Evolutionary conservation across 2,888 invertebrate species (phyloP).

Genomic region (Lysandra bellargus): DNA sequence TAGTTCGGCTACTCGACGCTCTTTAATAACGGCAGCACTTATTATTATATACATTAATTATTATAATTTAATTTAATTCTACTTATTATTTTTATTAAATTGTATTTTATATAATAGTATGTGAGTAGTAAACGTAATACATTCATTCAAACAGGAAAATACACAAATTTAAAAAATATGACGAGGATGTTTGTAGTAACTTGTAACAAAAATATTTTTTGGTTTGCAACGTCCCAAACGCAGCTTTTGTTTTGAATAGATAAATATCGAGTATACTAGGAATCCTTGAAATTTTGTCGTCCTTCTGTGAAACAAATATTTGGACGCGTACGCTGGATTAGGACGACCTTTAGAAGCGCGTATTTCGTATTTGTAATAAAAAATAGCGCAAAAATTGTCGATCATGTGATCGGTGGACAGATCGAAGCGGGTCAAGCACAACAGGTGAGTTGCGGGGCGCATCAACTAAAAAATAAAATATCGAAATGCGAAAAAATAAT

Average conservation of each 20-base stretch:
- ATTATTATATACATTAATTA: not conserved
- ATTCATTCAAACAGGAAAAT: not conserved
- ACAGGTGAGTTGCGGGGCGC: slow-evolving; percentile 77
- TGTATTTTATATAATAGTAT: not conserved
- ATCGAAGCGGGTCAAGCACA: slow-evolving; percentile 80
- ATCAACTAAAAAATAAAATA: slow-evolving; percentile 82
- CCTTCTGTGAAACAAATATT: not conserved
- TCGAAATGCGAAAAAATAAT: slow-evolving; percentile 81
- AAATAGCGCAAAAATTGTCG: slow-evolving; percentile 65
- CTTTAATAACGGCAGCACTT: slow-evolving; percentile 58
- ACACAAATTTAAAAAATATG: not conserved
- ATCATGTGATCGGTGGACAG: slow-evolving; percentile 74
- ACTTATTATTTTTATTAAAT: not conserved
- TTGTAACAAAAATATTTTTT: not conserved
- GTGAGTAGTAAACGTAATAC: not conserved
- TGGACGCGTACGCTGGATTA: not conserved
- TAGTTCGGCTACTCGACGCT: slow-evolving; percentile 75
- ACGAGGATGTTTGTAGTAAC: not conserved
- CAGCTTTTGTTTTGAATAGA: not conserved
- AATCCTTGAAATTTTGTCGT: not conserved
- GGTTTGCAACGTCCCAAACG: not conserved
- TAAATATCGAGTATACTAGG: not conserved
- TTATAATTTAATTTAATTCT: not conserved
- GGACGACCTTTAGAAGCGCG: slow-evolving; percentile 31
- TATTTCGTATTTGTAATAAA: slow-evolving; percentile 49